Evolutionary conservation across 2,888 invertebrate genomes (phyloP), one percentile per base, ranked within the genome.

Genomic region (Masnerella sp.): DNA sequence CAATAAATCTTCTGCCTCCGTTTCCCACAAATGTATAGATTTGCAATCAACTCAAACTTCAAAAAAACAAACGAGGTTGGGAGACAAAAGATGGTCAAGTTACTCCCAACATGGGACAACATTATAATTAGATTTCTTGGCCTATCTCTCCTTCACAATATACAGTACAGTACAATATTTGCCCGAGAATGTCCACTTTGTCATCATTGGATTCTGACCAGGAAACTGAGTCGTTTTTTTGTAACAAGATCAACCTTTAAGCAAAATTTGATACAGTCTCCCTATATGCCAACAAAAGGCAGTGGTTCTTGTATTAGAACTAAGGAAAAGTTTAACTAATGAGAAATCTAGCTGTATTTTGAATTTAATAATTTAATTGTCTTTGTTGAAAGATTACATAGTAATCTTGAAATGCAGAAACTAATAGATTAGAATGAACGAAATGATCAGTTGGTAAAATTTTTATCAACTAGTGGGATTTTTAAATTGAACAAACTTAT

Each of bases 81-180:
- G 0, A 18, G 18, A 5, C 18, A 14, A 8, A 9, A 5, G 34
- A 34, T 20, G 34, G 18, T 34, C 34, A 34, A 20, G 9, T 14
- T 49, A 34, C 8, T 34, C 18, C 12, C 11, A 32, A 49, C 34
- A 7, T n/a, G 34, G 25, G 49, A 49, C 49, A 49, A 34, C 20
- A 49, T 8, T 49, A 49, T 34, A 49, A 34, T 49, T 32, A 34
- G 18, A 20, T 7, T 49, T 32, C 15, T 8, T 20, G n/a, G 9
- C 20, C 38, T 36, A 3, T 9, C 20, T 38, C 52, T n/a, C n/a
- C n/a, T 36, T 36, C 38, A 38, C 38, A 52, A 52, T 52, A 36
- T 52, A 20, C 34, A 51, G n/a, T 51, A 51, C 17, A 47, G 9
- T 51, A 51, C 15, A 5, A n/a, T 38, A 1, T 20, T 17, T 30